Percentiles rank a stretch among this genome's conserved stretches.
Evolutionary conservation across 2,888 invertebrate genomes (phyloP).

Genomic region (Orchestes rusci): DNA sequence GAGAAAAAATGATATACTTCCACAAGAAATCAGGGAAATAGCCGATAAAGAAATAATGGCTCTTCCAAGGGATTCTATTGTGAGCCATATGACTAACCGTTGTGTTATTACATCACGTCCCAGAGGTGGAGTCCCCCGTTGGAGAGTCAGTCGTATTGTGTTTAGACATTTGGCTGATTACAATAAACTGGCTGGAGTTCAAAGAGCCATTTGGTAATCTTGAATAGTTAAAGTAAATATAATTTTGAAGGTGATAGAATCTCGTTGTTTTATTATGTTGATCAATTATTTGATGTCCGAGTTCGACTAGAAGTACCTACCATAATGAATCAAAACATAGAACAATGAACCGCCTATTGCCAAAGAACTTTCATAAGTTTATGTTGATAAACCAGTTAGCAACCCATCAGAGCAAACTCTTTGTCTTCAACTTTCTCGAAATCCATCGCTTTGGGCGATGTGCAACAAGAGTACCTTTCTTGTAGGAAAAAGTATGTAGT

Average conservation of each 20-base stretch:
- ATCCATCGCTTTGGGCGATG: too few species aligned
- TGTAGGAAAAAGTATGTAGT: too few species aligned
- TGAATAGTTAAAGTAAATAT: not conserved
- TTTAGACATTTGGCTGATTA: constrained; percentile 91
- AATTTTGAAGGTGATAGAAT: not conserved
- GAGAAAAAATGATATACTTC: constrained; percentile 79
- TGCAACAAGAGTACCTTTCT: too few species aligned
- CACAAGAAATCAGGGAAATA: constrained; percentile 68
- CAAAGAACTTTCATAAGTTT: too few species aligned
- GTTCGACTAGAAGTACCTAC: too few species aligned
- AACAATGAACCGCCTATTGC: too few species aligned
- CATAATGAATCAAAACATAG: too few species aligned
- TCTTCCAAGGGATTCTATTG: constrained; percentile 67
- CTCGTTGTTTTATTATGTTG: too few species aligned
- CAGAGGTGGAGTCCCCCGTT: constrained; percentile 69
- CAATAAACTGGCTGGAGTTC: constrained; percentile 85
- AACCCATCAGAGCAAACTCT: too few species aligned
- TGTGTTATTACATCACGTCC: constrained; percentile 88
- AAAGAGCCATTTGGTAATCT: constrained; percentile 85
- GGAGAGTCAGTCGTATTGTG: constrained; percentile 83
- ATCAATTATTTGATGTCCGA: too few species aligned
- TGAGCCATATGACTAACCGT: constrained; percentile 60
- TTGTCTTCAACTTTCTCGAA: too few species aligned
- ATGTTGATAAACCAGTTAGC: too few species aligned
- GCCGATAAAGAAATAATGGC: constrained; percentile 67